Conservation (phyloP, 2,113 vertebrate genomes). For the Engystomops pustulosus region DNA sequence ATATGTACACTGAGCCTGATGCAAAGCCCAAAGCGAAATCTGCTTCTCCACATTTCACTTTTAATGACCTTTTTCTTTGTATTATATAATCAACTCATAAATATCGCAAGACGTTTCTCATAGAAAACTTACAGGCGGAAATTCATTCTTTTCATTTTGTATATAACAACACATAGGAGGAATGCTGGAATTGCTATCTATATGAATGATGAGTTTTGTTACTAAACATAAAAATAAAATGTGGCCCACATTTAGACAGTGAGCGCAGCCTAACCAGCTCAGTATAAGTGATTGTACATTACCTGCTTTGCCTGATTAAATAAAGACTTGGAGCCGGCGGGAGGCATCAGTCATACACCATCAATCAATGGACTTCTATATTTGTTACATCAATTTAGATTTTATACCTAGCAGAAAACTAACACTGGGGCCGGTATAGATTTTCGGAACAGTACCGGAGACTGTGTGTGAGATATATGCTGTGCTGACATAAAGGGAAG, state of each 20-base stretch:
- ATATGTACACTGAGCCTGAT: constrained; percentile 6
- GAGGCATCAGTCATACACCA: not conserved
- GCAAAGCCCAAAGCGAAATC: constrained; percentile 16
- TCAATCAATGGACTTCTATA: not conserved
- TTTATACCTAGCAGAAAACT: constrained; percentile 12
- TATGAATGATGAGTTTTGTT: constrained; percentile 11
- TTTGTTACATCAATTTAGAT: not conserved
- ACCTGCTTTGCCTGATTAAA: not conserved
- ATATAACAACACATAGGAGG: not conserved
- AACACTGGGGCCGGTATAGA: not conserved
- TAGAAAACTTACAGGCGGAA: not conserved
- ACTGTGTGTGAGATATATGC: not conserved
- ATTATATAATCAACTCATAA: constrained; percentile 23
- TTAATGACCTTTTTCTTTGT: constrained; percentile 35
- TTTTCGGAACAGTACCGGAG: not conserved
- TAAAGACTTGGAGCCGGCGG: not conserved
- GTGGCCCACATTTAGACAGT: not conserved
- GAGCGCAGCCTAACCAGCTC: not conserved
- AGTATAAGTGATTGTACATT: not conserved
- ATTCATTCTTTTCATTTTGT: not conserved
- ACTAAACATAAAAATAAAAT: constrained; percentile 4
- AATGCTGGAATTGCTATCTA: not conserved
- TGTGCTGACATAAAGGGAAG: not conserved
- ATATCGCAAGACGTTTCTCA: not conserved
- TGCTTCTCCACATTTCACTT: not conserved